Percentiles rank a stretch among this genome's conserved stretches.
These are phyloP conservation scores for Melikaiella ostensackeni DNA, from an alignment of 2,888 invertebrate genomes.

Conservation along the genomic window DNA sequence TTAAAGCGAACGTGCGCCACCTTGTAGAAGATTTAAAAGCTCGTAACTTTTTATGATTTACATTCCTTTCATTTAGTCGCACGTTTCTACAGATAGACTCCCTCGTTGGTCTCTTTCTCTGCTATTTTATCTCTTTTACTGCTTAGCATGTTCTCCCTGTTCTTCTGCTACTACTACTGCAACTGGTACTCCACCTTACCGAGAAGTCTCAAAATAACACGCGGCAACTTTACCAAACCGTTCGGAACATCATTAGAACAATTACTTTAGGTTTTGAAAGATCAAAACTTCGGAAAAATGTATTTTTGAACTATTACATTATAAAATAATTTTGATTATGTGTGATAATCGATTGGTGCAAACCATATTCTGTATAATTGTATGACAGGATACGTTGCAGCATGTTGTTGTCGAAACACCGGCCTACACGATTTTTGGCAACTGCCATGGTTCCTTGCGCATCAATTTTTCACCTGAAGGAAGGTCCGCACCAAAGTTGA, in stretches of 20 bases:
- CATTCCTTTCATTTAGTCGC: constrained; percentile 77
- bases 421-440: too few relatives aligned
- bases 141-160: not conserved
- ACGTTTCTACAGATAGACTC: constrained; percentile 64
- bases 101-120: constrained; percentile 75
- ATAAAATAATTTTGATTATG: too few relatives aligned
- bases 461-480: too few relatives aligned
- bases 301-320: too few relatives aligned
- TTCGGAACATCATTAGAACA: constrained; percentile 40
- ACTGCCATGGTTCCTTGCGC: too few relatives aligned
- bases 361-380: too few relatives aligned
- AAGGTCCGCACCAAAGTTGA: too few relatives aligned
- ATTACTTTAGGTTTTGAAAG: too few relatives aligned
- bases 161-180: not conserved
- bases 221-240: constrained; percentile 60
- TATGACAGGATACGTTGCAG: too few relatives aligned
- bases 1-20: constrained; percentile 76
- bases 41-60: constrained; percentile 78
- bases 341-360: too few relatives aligned
- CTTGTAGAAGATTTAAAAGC: constrained; percentile 77
- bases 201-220: constrained; percentile 62
- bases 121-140: constrained; percentile 49
- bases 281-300: too few relatives aligned
- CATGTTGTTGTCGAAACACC: too few relatives aligned
- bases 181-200: constrained; percentile 25